Conservation (phyloP, 1,140 invertebrate species). For the Nasonia giraulti region DNA sequence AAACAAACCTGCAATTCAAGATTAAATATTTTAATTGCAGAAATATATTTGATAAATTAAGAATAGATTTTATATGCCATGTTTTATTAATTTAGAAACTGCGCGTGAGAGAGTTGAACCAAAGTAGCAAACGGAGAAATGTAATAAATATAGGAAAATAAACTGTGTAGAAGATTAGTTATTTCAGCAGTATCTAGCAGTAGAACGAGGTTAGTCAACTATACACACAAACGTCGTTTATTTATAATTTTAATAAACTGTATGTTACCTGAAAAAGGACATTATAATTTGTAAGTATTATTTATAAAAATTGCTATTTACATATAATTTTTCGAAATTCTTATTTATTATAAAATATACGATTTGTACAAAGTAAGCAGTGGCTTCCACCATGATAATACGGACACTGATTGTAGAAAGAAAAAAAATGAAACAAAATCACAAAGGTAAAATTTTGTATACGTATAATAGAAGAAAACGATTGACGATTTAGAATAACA, state of each 20-base stretch:
- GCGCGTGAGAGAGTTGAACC: not conserved
- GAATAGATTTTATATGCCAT: not conserved
- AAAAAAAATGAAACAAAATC: too few species aligned
- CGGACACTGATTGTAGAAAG: too few species aligned
- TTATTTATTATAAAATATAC: too few species aligned
- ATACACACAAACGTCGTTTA: not conserved
- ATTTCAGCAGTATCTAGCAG: not conserved
- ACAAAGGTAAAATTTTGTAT: too few species aligned
- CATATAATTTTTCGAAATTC: not conserved
- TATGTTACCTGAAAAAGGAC: not conserved
- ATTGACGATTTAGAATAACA: not conserved
- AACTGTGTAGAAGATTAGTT: not conserved
- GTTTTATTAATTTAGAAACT: not conserved
- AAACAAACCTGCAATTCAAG: not conserved
- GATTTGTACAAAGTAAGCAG: too few species aligned
- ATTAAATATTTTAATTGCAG: not conserved
- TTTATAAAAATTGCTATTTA: not conserved
- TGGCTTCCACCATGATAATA: too few species aligned
- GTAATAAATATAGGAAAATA: too few species aligned
- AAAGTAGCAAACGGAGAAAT: too few species aligned
- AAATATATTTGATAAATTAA: not conserved
- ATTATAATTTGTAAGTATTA: not conserved
- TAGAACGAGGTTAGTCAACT: not conserved
- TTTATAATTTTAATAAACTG: not conserved
- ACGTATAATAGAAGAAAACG: too few species aligned